Evolutionary conservation across 37 sponge, comb jelly and placozoan species (phyloP), one percentile per base, ranked within the genome.

Genomic region (Chondrilla cf. caribensis): DNA sequence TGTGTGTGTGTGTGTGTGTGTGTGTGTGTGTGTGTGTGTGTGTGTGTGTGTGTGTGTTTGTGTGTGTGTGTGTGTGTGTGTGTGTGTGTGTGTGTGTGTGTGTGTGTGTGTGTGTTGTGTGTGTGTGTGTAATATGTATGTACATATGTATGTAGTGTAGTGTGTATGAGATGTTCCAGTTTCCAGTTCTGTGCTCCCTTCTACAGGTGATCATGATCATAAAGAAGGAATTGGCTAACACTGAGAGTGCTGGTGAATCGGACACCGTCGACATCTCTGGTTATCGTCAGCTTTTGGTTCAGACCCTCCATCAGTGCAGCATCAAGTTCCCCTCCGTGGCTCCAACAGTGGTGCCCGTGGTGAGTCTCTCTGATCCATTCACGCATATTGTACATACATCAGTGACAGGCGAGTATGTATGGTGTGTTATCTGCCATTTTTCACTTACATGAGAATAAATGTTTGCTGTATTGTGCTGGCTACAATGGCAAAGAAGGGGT

Each of bases 141-240:
- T 11, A 47, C 11, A 6, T 11, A 47, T 11, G 51, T 47, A 62
- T 62, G 64, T 62, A 15, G 29, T 62, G 18, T 47, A 11, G 51
- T 6, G 9, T 47, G 11, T 11, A 6, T 47, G 51, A 47, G 51
- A 47, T 47, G 51, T 11, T 47, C 51, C n/a, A n/a, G n/a, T 47
- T 47, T 47, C 9, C 11, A 14, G 51, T 11, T 47, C 6, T 47
- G 51, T 47, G 6, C 51, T 47, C 29, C 41, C 24, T 19, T 35
- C 26, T 71, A n/a, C 84, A 95, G 93, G 93, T 95, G 51, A 90
- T 97, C 47, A 65, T 90, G 65, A 76, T 97, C 24, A 79, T 97
- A 80, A 95, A 95, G 90, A 97, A 97, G 88, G 98, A 97, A 84
- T 88, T 95, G 0, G 77, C 91, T 58, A 89, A 80, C 47, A 97